phyloP scores from a whole-genome alignment of 2,113 vertebrate genomes.

The Bothrops jararaca region DNA sequence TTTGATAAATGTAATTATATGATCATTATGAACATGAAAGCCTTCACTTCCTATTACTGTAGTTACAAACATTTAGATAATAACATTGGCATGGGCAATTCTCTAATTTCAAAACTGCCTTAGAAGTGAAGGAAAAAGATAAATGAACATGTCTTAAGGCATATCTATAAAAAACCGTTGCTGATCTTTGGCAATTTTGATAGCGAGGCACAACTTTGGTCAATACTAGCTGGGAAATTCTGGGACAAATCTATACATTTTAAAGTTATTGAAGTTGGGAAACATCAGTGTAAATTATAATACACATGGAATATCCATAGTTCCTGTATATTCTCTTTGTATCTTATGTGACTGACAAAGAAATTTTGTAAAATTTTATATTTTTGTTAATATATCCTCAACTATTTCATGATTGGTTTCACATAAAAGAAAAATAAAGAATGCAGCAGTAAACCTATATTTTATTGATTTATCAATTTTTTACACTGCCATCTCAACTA shows the following conservation, averaged over 20 bases:
- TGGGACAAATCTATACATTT: not conserved
- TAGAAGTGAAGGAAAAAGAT: not conserved
- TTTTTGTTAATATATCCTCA: not conserved
- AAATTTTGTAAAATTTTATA: too few species aligned
- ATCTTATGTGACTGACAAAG: not conserved
- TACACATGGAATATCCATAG: not conserved
- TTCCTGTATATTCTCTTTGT: not conserved
- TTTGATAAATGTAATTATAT: not conserved
- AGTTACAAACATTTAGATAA: not conserved
- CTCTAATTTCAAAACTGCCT: not conserved
- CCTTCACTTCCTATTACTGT: not conserved
- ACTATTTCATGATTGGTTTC: not conserved
- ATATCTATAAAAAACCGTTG: not conserved
- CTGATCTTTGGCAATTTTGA: not conserved
- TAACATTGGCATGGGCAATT: not conserved
- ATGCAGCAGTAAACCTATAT: not conserved
- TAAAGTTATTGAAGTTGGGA: not conserved
- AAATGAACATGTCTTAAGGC: not conserved
- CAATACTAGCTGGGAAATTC: not conserved
- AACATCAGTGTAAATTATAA: not conserved
- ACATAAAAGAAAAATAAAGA: not conserved
- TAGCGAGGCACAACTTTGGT: not conserved
- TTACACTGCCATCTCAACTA: not conserved
- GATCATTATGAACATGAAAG: not conserved
- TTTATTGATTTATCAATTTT: not conserved